Base-by-base conservation (phyloP, 2,888 invertebrate genomes). In the Argyresthia albistria region DNA sequence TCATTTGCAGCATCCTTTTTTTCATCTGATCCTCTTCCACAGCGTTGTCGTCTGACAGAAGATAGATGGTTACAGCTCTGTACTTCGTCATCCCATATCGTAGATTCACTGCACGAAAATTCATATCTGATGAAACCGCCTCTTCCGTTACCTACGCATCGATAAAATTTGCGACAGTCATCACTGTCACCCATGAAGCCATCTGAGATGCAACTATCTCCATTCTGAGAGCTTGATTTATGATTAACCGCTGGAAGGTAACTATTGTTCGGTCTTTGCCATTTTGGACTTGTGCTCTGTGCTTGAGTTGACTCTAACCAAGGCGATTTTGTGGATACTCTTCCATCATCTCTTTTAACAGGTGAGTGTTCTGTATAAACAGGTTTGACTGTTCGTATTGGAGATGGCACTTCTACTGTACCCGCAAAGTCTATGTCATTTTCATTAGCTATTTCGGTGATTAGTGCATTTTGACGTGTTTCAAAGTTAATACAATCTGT, bases 111-210 rank as follows among this genome's bases (percentile, higher is more conserved):
- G 66, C 95, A 95, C 12, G 88, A 82, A 73, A 94, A 95, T 58
- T 93, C 92, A 64, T 92, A 93, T 73, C 89, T 91, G 50, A 86
- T 90, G 64, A 88, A 93, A 8, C 90, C 88, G 55, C 90, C 90
- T 47, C 88, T 77, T 35, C 90, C 90, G 65, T 90, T 89, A 47
- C 83, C 82, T 10, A 95, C 93, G 73, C 95, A 95, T 63, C 95
- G 89, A 69, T 94, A 94, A 80, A 95, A 95, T 69, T 93, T 93
- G 39, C 88, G 90, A 66, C 95, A 95, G 66, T 95, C 90, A 55
- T 88, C 82, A 48, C 87, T 89, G 70, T 95, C 92, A 12, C 92
- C 91, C 69, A 92, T 90, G 66, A 93, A 95, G 50, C 95, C 95
- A 69, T 93, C 92, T 58, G 79, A 70, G n/a, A 72, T 78, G 66